Evolutionary conservation across 2,113 vertebrate genomes (phyloP).

Genomic region (Hystrix cristata): DNA sequence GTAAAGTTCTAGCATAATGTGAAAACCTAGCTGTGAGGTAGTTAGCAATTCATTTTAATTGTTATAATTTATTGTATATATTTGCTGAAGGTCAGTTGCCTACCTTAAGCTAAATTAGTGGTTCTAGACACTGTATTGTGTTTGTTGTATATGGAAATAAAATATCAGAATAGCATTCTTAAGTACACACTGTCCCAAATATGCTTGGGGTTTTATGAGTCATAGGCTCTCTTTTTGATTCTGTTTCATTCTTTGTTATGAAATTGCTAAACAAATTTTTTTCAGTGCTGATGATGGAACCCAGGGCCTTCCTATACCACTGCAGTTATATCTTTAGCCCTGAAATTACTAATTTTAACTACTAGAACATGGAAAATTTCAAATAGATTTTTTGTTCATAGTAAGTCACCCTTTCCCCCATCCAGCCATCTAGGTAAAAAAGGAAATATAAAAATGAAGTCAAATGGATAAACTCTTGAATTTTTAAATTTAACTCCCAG

Average conservation of each 20-base stretch:
- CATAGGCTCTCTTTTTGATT: not conserved
- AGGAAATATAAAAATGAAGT: not conserved
- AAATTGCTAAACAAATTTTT: not conserved
- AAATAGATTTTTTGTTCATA: constrained; percentile 25
- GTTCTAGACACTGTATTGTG: not conserved
- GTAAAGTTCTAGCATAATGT: not conserved
- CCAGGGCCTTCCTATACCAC: not conserved
- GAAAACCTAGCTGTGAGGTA: not conserved
- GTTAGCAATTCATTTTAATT: not conserved
- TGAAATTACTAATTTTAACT: constrained; percentile 55
- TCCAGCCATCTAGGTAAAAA: not conserved
- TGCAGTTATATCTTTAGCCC: not conserved
- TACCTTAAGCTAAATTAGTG: constrained; percentile 41
- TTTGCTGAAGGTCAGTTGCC: not conserved
- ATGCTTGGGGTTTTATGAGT: not conserved
- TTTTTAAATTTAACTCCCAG: constrained; percentile 1
- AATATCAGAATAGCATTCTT: not conserved
- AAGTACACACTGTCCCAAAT: not conserved
- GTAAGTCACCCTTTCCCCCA: not conserved
- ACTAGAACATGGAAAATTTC: constrained; percentile 10
- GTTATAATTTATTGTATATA: not conserved
- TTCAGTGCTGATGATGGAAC: not conserved
- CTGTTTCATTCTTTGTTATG: constrained; percentile 33
- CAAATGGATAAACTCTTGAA: not conserved
- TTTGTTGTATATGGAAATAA: constrained; percentile 31